Base-by-base conservation (phyloP, 2,797 vertebrate species). In the Esox masquinongy region DNA sequence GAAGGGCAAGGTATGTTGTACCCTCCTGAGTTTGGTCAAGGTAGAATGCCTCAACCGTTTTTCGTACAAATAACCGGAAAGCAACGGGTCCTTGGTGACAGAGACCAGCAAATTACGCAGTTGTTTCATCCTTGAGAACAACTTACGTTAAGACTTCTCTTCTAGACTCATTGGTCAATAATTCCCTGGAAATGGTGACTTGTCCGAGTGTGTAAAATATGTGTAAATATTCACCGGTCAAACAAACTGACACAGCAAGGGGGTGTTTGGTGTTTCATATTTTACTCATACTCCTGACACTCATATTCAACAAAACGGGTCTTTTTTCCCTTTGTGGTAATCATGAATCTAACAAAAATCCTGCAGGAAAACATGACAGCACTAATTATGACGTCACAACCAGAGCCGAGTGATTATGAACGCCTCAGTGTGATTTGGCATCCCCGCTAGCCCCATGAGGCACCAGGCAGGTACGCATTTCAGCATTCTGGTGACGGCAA, bases 261-360 rank as follows among this genome's bases (percentile, higher is more conserved):
- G 4, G 14, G 14, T 17, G 16, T 6, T 74, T 51, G 43, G 26
- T 69, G 47, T 63, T n/a, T 29, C 17, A 26, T 8, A 64, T 50
- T 49, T 71, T 69, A 63, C 5, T 29, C 3, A 43, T 53, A 17
- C 31, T 64, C 36, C 51, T 16, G 73, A 67, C 64, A 73, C 53
- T 73, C 63, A 73, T 26, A 51, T 74, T 74, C 50, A 73, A 70
- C 74, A 66, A 51, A 76, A 64, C 67, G 66, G 78, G 70, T 76
- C 70, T 26, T 29, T 76, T 79, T 74, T 67, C 78, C 67, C 43
- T 76, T 76, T 50, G 36, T 51, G 31, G 49, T 43, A 51, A 31
- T 51, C 56, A 75, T 74, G 68, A 36, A 75, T n/a, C 70, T 53
- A 39, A 68, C 69, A 77, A 72, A 61, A 61, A 36, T 15, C 43